A percentile compares a stretch with the other conserved stretches of the same genome.
phyloP scores from a whole-genome alignment of 2,888 invertebrate genomes.

The Nomada lathburiana region DNA sequence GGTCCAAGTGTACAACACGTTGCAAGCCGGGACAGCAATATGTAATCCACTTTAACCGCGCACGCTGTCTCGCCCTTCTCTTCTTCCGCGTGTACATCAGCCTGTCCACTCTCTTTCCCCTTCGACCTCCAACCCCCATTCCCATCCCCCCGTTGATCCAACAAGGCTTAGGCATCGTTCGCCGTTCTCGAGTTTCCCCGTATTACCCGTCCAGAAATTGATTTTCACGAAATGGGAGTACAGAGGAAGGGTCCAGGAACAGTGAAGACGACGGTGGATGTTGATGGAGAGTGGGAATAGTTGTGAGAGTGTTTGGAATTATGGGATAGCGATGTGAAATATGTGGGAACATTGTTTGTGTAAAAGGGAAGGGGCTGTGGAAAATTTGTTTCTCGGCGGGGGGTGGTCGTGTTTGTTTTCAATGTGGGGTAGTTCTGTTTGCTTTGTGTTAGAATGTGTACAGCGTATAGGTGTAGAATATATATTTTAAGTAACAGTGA shows the following conservation, averaged over 20 bases:
- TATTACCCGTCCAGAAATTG: slow-evolving; percentile 44
- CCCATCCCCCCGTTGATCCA: slow-evolving; percentile 1
- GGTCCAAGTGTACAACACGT: slow-evolving; percentile 70
- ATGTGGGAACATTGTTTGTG: no score
- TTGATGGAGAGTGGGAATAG: background rate
- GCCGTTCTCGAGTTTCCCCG: slow-evolving; percentile 22
- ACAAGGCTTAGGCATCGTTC: slow-evolving; percentile 30
- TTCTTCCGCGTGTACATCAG: background rate
- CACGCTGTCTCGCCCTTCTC: slow-evolving; percentile 45
- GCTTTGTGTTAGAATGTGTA: no score
- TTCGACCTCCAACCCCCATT: background rate
- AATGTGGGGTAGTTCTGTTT: no score
- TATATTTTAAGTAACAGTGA: no score
- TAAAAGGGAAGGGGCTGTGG: no score
- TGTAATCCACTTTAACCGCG: slow-evolving; percentile 81
- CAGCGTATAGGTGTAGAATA: no score
- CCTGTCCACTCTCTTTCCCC: slow-evolving; percentile 12
- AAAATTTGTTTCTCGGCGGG: no score
- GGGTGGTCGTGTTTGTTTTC: no score
- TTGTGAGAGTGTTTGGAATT: background rate
- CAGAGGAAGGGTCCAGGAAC: background rate
- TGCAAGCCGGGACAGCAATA: slow-evolving; percentile 70
- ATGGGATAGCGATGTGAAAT: background rate
- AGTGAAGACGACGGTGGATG: slow-evolving; percentile 7
- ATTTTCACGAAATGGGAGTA: slow-evolving; percentile 34